Base-by-base conservation (phyloP, 2,888 invertebrate genomes). In the Xiphydria camelus region DNA sequence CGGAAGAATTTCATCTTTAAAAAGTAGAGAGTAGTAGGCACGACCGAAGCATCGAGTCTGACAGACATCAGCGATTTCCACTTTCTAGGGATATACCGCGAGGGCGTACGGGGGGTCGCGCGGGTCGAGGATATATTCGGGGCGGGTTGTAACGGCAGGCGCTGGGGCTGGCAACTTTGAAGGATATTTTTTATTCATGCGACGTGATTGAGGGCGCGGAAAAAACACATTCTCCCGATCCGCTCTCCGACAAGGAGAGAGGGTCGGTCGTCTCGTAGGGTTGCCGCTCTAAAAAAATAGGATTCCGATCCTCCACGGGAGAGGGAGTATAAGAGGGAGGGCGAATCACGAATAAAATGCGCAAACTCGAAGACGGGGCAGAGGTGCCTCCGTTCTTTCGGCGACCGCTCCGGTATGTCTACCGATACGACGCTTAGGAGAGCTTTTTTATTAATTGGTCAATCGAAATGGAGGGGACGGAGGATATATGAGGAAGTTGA, bases 131-230 rank as follows among this genome's bases (percentile, higher is more conserved):
- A 25, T 21, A 15, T 7, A 10, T 34, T 2, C 3, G 29, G 12
- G 22, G 15, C 9, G 19, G 20, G 20, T 12, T 12, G 34, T 20
- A 36, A 12, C 23, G 45, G 49, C 49, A 59, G 62, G 63, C 58
- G 63, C 62, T 63, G 58, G 61, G 62, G 61, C 61, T 61, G 62
- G 69, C 65, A 70, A 68, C 62, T 72, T 73, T 70, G 70, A 73
- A 71, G 69, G 70, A 69, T 68, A 72, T 73, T 73, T 71, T 70
- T 73, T 73, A 73, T 73, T 73, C 71, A 73, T 72, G 70, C 60
- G 71, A 72, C 70, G 72, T 68, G 66, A 68, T 67, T 62, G 68
- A 72, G 72, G 66, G 71, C 61, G 70, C 63, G 68, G 66, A 70
- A 72, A 66, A 70, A 73, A 69, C 66, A 71, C 70, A 70, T 71